Percentiles rank a stretch among this genome's conserved stretches.
phyloP scores from a whole-genome alignment of 37 sponge, comb jelly and placozoan species.

The Eunapius fragilis region DNA sequence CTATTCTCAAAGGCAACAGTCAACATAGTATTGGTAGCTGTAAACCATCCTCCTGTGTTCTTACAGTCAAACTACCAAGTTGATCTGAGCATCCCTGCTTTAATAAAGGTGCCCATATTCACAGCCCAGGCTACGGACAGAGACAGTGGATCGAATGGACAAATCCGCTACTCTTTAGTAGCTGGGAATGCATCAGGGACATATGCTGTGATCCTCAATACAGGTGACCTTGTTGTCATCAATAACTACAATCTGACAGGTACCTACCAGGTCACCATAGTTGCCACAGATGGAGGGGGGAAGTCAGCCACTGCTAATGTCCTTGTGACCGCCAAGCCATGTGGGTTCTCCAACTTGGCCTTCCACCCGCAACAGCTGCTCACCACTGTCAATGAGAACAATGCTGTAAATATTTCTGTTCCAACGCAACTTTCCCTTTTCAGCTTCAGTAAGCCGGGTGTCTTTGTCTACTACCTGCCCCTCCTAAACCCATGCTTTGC shows the following conservation, averaged over 20 bases:
- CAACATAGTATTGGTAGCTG: slow-evolving; percentile 33
- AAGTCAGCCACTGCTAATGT: slow-evolving; percentile 11
- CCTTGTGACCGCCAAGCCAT: slow-evolving; percentile 24
- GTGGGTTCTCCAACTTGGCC: slow-evolving; percentile 34
- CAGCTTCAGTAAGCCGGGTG: slow-evolving; percentile 18
- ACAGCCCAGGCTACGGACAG: slow-evolving; percentile 44
- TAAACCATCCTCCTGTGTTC: slow-evolving; percentile 64
- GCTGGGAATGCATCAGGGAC: slow-evolving; percentile 27
- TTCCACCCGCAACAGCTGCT: slow-evolving; percentile 14
- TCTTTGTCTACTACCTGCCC: slow-evolving; percentile 24
- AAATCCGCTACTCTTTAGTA: slow-evolving; percentile 23
- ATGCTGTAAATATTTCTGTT: slow-evolving; percentile 38
- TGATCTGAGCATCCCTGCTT: slow-evolving; percentile 37
- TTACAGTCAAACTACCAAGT: slow-evolving; percentile 18
- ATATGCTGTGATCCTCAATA: slow-evolving; percentile 30
- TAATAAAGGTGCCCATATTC: slow-evolving; percentile 7
- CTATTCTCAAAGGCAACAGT: slow-evolving; percentile 25
- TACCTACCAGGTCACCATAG: slow-evolving; percentile 34
- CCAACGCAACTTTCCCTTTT: neutral
- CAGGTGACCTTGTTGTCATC: slow-evolving; percentile 58
- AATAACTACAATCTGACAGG: slow-evolving; percentile 35
- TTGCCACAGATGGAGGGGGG: slow-evolving; percentile 67
- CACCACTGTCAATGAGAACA: neutral
- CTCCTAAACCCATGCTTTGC: slow-evolving; percentile 10
- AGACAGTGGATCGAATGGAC: slow-evolving; percentile 44